phyloP scores from a whole-genome alignment of 2,113 vertebrate genomes.

The Taurulus bubalis region DNA sequence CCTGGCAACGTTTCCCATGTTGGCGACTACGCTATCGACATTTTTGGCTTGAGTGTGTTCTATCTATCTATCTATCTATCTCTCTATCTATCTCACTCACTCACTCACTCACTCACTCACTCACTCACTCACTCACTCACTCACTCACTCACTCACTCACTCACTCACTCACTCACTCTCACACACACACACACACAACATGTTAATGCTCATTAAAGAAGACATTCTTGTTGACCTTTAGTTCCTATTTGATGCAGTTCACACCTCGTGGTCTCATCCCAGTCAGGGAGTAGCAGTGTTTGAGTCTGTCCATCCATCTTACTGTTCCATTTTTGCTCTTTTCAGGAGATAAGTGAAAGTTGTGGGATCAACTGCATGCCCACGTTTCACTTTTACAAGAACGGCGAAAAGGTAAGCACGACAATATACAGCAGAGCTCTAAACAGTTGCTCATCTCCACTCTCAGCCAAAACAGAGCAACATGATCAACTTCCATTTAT shows the following conservation, averaged over 20 bases:
- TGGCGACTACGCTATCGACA: no score
- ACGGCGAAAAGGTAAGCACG: conserved; percentile 81
- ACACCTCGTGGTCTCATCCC: neutral
- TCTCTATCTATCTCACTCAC: no score
- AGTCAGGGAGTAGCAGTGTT: neutral
- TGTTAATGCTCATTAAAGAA: no score
- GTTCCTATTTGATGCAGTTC: neutral
- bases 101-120: no score
- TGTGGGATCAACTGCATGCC: conserved; percentile 92
- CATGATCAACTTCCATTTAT: no score
- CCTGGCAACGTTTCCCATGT: neutral
- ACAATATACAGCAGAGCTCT: neutral
- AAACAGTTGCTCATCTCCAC: neutral
- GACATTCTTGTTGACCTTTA: no score
- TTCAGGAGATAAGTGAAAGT: conserved; percentile 85
- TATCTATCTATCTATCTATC: no score
- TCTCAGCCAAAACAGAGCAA: neutral
- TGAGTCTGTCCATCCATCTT: neutral
- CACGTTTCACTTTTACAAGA: conserved; percentile 93
- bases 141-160: no score
- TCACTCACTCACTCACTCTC: no score
- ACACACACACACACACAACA: no score
- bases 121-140: no score
- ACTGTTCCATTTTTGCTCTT: neutral
- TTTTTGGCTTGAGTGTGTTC: no score